These are phyloP conservation scores for Ptychodera flava DNA, from an alignment of 35 echinoderm and acorn worm genomes.

Conservation along the genomic window DNA sequence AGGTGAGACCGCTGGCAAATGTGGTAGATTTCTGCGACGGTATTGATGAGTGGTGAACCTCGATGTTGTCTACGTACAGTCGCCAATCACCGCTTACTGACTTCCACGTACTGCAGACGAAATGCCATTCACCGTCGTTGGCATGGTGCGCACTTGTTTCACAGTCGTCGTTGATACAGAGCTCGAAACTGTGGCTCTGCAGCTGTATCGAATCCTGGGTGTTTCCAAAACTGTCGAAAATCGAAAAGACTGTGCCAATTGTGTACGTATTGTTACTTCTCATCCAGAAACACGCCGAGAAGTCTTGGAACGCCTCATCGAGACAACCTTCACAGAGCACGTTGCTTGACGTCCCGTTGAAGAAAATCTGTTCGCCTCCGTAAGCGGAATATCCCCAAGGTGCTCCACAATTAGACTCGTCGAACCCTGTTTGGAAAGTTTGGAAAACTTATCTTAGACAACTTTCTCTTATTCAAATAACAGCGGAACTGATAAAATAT, in stretches of 20 bases:
- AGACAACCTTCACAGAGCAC: no score
- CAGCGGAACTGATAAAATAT: no score
- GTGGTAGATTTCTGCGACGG: neutral
- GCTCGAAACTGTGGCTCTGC: neutral
- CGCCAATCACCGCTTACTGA: neutral
- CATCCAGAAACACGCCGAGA: no score
- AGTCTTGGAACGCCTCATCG: no score
- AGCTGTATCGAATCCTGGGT: neutral
- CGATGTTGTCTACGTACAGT: neutral
- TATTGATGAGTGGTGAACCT: neutral
- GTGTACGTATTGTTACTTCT: no score
- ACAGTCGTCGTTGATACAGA: neutral
- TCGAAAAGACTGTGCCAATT: neutral
- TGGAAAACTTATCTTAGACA: no score
- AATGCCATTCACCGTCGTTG: neutral
- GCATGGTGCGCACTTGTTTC: neutral
- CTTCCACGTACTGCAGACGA: neutral
- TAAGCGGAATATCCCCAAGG: no score
- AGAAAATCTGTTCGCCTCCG: no score
- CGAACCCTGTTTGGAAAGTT: no score
- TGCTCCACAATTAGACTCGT: no score
- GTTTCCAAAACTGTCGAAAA: neutral
- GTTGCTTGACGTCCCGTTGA: no score
- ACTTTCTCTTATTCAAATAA: no score
- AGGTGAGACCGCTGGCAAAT: neutral